A percentile compares a stretch with the other conserved stretches of the same genome.
Evolutionary conservation across 2,797 vertebrate species (phyloP).

Genomic region (Echeneis naucrates): DNA sequence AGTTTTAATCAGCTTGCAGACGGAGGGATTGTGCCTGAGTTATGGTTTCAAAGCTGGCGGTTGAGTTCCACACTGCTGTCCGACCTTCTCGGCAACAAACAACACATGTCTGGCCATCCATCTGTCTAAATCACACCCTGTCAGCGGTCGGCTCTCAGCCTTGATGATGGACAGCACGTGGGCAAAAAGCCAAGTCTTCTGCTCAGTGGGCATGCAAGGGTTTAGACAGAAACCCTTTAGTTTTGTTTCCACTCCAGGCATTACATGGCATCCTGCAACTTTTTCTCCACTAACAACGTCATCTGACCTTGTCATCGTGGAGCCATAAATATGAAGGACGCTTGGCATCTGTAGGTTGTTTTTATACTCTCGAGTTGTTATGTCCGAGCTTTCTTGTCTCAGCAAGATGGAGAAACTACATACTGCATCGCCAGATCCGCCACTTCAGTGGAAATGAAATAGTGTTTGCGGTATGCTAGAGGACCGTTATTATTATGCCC

Average conservation of each 20-base stretch:
- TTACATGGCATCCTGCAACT: conserved; percentile 56
- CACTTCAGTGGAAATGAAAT: conserved; percentile 65
- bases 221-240: conserved; percentile 62
- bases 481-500: conserved; percentile 79
- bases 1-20: conserved; percentile 56
- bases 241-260: conserved; percentile 64
- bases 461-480: conserved; percentile 47
- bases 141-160: conserved; percentile 66
- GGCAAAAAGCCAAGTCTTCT: conserved; percentile 63
- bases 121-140: conserved; percentile 81
- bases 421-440: conserved; percentile 29
- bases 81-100: conserved; percentile 77
- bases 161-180: conserved; percentile 72
- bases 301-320: conserved; percentile 72
- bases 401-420: conserved; percentile 52
- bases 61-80: conserved; percentile 60
- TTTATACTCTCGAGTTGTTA: conserved; percentile 69
- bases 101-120: conserved; percentile 75
- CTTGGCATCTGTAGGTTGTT: conserved; percentile 64
- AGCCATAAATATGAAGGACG: conserved; percentile 76
- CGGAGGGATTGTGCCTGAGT: conserved; percentile 29
- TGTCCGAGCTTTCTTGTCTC: conserved; percentile 35
- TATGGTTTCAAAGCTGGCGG: conserved; percentile 58
- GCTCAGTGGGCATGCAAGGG: conserved; percentile 56
- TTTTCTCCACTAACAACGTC: conserved; percentile 48